A percentile compares a stretch with the other conserved stretches of the same genome.
Evolutionary conservation across 35 echinoderm and acorn worm genomes (phyloP).

Genomic region (Hemicentrotus pulcherrimus): DNA sequence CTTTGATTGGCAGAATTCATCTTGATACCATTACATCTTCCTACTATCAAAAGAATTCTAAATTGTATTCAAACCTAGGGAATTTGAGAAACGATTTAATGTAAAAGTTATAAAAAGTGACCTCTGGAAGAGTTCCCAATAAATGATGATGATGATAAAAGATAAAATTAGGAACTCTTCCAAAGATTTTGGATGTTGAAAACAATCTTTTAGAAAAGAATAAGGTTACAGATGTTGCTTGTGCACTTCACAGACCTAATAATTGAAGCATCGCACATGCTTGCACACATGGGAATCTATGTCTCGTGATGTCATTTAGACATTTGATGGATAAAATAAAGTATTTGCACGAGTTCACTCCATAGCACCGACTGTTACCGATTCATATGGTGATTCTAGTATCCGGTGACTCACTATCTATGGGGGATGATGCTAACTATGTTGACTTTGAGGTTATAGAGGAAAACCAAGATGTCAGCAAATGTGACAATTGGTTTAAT

Average conservation of each 20-base stretch:
- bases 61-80: no score
- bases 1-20: no score
- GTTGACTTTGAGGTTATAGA: background rate
- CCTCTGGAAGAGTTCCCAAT: no score
- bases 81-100: no score
- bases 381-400: background rate
- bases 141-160: no score
- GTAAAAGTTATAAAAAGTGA: no score
- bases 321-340: background rate
- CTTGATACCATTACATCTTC: no score
- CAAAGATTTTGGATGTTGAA: background rate
- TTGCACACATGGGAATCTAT: background rate
- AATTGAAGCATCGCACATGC: background rate
- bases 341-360: background rate
- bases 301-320: background rate
- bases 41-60: no score
- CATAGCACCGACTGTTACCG: background rate
- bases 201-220: background rate
- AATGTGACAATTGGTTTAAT: constrained; percentile 4
- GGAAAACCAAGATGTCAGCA: constrained; percentile 1
- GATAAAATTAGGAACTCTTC: background rate
- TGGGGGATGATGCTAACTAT: background rate
- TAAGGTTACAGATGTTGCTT: background rate
- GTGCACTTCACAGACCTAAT: background rate
- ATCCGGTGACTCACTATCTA: background rate